These are phyloP conservation scores for Noctilio leporinus DNA, from an alignment of 2,113 vertebrate genomes.

Conservation along the genomic window DNA sequence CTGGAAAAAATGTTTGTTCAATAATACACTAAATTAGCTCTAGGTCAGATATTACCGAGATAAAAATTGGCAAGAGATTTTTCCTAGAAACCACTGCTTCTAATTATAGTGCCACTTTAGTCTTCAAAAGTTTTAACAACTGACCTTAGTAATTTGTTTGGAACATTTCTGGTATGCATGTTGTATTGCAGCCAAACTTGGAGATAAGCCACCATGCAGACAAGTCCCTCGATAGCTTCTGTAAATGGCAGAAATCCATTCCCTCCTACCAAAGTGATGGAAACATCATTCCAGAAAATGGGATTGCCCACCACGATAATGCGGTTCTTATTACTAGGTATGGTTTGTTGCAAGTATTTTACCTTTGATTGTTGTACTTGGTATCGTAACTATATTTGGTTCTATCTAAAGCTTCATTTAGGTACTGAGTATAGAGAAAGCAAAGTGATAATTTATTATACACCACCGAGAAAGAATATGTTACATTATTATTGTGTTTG, in stretches of 20 bases:
- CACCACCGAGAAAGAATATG: slow-evolving; percentile 43
- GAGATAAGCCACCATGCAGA: slow-evolving; percentile 99
- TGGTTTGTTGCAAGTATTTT: slow-evolving; percentile 81
- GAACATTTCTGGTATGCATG: slow-evolving; percentile 85
- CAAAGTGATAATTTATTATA: slow-evolving; percentile 53
- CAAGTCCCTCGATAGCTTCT: slow-evolving; percentile 99
- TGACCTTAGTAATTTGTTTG: slow-evolving; percentile 88
- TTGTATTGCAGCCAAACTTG: slow-evolving; percentile 95
- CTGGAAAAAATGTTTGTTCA: slow-evolving; percentile 72
- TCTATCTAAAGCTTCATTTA: slow-evolving; percentile 35
- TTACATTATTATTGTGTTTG: slow-evolving; percentile 43
- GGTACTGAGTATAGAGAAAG: slow-evolving; percentile 46
- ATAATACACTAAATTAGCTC: slow-evolving; percentile 77
- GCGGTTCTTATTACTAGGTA: slow-evolving; percentile 99
- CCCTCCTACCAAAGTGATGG: slow-evolving; percentile 95
- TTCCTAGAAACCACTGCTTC: slow-evolving; percentile 85
- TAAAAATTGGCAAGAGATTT: slow-evolving; percentile 82
- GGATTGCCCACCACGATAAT: slow-evolving; percentile 99
- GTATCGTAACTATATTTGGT: slow-evolving; percentile 71
- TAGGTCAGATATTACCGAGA: slow-evolving; percentile 79
- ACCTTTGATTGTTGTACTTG: slow-evolving; percentile 79
- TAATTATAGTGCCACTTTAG: slow-evolving; percentile 85
- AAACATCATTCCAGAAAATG: slow-evolving; percentile 99
- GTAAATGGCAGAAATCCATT: slow-evolving; percentile 99
- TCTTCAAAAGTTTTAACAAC: slow-evolving; percentile 84